Evolutionary conservation across 2,888 invertebrate genomes (phyloP).

Genomic region (Agrotis segetum): DNA sequence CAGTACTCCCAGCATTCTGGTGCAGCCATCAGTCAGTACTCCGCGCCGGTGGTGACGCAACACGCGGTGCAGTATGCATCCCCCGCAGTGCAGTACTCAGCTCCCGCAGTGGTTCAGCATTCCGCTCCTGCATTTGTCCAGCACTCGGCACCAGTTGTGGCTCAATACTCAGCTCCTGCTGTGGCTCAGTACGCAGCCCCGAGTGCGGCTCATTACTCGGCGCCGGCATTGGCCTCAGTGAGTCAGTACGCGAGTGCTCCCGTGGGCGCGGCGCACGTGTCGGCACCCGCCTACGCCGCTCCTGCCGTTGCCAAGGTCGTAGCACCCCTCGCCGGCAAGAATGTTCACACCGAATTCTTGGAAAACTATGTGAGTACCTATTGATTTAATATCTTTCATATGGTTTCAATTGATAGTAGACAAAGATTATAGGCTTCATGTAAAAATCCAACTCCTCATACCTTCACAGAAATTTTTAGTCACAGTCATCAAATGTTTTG

Average conservation of each 20-base stretch:
- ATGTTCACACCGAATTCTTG: conserved; percentile 91
- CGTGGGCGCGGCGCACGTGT: conserved; percentile 58
- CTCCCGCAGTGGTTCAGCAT: conserved; percentile 75
- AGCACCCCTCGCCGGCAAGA: conserved; percentile 76
- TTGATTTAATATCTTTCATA: neutral
- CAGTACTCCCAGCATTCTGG: conserved; percentile 65
- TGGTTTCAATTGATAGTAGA: neutral
- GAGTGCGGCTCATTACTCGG: conserved; percentile 65
- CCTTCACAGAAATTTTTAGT: neutral
- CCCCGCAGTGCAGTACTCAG: conserved; percentile 61
- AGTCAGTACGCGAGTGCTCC: conserved; percentile 65
- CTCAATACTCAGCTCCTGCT: conserved; percentile 70
- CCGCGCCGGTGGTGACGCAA: conserved; percentile 58
- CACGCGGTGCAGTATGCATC: conserved; percentile 48
- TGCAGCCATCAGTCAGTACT: conserved; percentile 65
- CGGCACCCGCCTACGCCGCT: conserved; percentile 53
- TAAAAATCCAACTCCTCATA: too few relatives aligned
- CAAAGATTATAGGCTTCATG: too few relatives aligned
- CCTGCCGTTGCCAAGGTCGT: conserved; percentile 64
- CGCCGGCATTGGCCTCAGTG: conserved; percentile 63
- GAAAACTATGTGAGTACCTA: conserved; percentile 92
- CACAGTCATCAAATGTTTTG: neutral
- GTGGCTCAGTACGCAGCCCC: conserved; percentile 76
- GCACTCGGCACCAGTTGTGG: conserved; percentile 73
- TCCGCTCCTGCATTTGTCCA: conserved; percentile 71